Conservation (phyloP, 2,113 vertebrate genomes). For the Neolamprologus kungweensis region DNA sequence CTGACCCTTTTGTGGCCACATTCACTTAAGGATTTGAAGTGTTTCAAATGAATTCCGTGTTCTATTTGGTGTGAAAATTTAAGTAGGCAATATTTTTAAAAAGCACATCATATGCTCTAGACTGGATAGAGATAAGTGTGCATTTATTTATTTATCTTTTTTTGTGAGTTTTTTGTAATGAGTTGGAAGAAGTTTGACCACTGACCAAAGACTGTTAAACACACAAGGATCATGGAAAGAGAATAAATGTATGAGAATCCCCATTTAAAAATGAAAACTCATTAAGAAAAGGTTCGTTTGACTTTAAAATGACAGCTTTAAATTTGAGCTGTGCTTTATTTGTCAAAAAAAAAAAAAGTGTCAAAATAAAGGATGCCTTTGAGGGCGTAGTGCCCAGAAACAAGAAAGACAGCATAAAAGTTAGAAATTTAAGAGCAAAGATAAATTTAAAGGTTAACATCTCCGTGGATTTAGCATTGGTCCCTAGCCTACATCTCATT, state of each 20-base stretch:
- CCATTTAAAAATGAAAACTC: background rate
- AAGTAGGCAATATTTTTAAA: background rate
- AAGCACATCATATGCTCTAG: background rate
- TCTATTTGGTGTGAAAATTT: background rate
- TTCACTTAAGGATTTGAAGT: background rate
- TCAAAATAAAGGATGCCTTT: background rate
- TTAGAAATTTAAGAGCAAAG: background rate
- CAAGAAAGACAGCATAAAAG: background rate
- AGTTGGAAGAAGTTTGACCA: background rate
- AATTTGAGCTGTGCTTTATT: background rate
- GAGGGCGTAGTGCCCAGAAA: background rate
- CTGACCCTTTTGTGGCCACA: background rate
- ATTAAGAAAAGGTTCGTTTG: background rate
- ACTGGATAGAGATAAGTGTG: background rate
- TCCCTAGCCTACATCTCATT: background rate
- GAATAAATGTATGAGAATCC: background rate
- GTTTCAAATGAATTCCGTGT: background rate
- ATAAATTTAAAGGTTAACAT: background rate
- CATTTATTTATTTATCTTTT: background rate
- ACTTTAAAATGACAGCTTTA: background rate
- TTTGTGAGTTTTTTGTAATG: background rate
- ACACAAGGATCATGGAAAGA: background rate
- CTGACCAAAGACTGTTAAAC: background rate
- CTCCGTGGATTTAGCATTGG: background rate
- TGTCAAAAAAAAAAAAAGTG: background rate